phyloP scores from a whole-genome alignment of 1,140 invertebrate species.

The Matsumurasca onukii region DNA sequence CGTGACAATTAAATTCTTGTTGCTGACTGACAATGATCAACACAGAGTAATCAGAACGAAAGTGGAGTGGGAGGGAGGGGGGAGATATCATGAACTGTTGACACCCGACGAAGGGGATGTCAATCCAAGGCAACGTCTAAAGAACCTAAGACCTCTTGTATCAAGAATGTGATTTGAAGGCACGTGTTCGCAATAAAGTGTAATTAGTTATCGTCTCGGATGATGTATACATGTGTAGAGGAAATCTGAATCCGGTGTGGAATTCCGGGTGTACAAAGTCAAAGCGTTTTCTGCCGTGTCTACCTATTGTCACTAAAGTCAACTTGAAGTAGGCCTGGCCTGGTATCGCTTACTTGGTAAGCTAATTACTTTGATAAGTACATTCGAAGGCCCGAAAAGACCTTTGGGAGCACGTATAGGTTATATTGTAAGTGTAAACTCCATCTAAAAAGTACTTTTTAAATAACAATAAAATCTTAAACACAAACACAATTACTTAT shows the following conservation, averaged over 20 bases:
- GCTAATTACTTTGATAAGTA: no score
- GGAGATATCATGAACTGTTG: slow-evolving; percentile 8
- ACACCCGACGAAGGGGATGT: slow-evolving; percentile 5
- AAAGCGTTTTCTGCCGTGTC: no score
- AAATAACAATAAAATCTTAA: no score
- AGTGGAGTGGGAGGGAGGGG: background rate
- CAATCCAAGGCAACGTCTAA: slow-evolving; percentile 11
- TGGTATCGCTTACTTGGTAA: no score
- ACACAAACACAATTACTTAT: no score
- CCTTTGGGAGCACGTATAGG: no score
- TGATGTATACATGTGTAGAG: background rate
- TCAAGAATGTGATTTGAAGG: slow-evolving; percentile 1
- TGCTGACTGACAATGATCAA: slow-evolving; percentile 19
- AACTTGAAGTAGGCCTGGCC: no score
- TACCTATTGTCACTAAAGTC: no score
- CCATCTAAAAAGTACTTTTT: no score
- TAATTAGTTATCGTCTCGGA: slow-evolving; percentile 13
- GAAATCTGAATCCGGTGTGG: background rate
- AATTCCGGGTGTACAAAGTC: slow-evolving; percentile 1
- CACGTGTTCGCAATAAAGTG: background rate
- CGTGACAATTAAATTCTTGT: no score
- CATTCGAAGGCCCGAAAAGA: no score
- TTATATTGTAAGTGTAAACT: no score
- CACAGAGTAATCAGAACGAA: background rate
- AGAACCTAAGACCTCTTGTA: background rate